Evolutionary conservation across 2,113 vertebrate species (phyloP).

Genomic region (Pristiophorus japonicus): DNA sequence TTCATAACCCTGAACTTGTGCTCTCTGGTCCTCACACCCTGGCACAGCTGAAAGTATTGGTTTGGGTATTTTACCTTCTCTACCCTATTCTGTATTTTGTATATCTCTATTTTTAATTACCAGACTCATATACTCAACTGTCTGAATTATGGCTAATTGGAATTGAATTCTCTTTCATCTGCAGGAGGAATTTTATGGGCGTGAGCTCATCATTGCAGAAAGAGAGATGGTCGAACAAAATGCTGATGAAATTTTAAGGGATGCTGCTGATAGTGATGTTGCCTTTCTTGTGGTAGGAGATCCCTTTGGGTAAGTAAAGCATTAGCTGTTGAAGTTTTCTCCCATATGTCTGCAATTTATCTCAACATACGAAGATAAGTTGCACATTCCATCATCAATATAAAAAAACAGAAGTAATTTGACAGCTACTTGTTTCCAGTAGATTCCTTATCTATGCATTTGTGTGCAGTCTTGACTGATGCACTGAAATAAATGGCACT

Average conservation of each 20-base stretch:
- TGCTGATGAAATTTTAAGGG: slow-evolving; percentile 77
- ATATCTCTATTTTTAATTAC: neutral
- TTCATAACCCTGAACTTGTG: no score
- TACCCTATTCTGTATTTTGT: no score
- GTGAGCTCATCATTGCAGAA: slow-evolving; percentile 83
- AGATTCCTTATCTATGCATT: neutral
- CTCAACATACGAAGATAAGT: neutral
- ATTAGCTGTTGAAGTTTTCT: neutral
- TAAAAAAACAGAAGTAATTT: neutral
- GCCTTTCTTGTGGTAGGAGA: slow-evolving; percentile 94
- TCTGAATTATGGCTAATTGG: neutral
- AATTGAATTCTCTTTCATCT: slow-evolving; percentile 45
- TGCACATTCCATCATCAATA: neutral
- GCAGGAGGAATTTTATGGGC: slow-evolving; percentile 93
- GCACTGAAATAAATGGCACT: neutral
- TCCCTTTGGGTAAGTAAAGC: slow-evolving; percentile 85
- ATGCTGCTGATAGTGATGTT: slow-evolving; percentile 71
- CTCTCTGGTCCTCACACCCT: no score
- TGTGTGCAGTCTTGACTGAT: neutral
- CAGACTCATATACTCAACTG: neutral
- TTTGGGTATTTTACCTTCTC: no score
- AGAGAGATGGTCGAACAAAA: slow-evolving; percentile 87
- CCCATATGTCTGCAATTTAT: neutral
- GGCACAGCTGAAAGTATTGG: no score
- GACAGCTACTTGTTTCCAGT: neutral